Conservation (phyloP, 2,888 invertebrate genomes). For the Drosophila austrosaltans region DNA sequence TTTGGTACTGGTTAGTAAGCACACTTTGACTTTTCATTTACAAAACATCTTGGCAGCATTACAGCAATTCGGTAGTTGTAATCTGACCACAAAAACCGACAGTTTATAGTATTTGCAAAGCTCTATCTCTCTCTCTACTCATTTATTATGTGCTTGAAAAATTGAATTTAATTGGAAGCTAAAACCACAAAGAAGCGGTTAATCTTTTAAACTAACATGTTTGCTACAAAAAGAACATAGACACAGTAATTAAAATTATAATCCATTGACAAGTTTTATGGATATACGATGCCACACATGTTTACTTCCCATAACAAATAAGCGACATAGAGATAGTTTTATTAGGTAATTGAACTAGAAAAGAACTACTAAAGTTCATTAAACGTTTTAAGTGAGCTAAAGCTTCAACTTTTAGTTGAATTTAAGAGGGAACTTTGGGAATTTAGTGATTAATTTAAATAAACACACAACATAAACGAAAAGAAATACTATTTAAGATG, state of each 20-base stretch:
- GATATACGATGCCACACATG: not conserved
- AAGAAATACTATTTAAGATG: too few species aligned
- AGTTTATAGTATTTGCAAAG: conserved; percentile 21
- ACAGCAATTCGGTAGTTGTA: not conserved
- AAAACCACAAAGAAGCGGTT: conserved; percentile 50
- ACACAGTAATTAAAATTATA: conserved; percentile 37
- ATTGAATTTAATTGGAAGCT: conserved; percentile 62
- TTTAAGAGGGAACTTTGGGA: too few species aligned
- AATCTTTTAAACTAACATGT: conserved; percentile 37
- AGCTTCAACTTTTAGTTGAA: too few species aligned
- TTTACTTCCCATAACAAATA: not conserved
- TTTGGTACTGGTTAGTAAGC: not conserved
- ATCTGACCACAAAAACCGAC: conserved; percentile 11
- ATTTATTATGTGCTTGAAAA: conserved; percentile 40
- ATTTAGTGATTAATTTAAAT: too few species aligned
- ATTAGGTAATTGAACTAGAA: too few species aligned
- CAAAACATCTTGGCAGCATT: not conserved
- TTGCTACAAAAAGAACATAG: conserved; percentile 15
- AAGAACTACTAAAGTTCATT: too few species aligned
- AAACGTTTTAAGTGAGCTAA: too few species aligned
- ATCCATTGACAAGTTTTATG: conserved; percentile 6
- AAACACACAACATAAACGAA: too few species aligned
- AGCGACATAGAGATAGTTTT: not conserved
- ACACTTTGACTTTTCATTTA: not conserved
- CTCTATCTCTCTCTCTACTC: not conserved